Evolutionary conservation across 2,797 vertebrate genomes (phyloP), one percentile per base, ranked within the genome.

Genomic region (Catharus ustulatus): DNA sequence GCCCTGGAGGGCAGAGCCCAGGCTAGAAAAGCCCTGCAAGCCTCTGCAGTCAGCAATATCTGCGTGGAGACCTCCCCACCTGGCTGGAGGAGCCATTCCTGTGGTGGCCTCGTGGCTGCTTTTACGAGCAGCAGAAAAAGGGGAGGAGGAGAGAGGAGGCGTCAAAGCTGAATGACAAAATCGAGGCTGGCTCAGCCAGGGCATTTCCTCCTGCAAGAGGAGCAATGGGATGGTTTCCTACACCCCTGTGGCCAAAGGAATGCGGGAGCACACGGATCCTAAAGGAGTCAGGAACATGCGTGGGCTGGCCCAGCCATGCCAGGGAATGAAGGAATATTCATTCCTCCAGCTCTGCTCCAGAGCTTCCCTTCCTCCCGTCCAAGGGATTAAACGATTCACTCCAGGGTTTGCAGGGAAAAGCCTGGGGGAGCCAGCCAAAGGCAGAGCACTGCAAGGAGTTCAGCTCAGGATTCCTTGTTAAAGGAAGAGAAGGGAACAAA

Each of bases 181-280:
- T 19, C 64, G 3, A 5, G 19, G 67, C 9, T 82, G 34, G 67
- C 61, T 51, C 59, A 79, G 59, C 67, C 80, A 63, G 84, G 83
- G 38, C 54, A 74, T 84, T 92, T 86, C 74, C 57, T 90, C 91
- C 27, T 54, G 15, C 48, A 71, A 94, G 71, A 46, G n/a, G 40
- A 90, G 63, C 9, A 1, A n/a, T 4, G 66, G 69, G 77, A 57
- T 57, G 4, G 2, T 89, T 94, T 90, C 69, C 84, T 84, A 29
- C 29, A 32, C n/a, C 92, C 71, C 84, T 92, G 91, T 46, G 94
- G 36, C 82, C 94, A 81, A 76, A 95, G 78, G 94, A 93, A 94
- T 93, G 94, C 69, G 42, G 85, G 87, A 94, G 94, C 93, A 75
- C 30, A n/a, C 2, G 42, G 89, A 94, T 82, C 86, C 75, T 26